phyloP scores from a whole-genome alignment of 2,797 vertebrate genomes.

The Adrianichthys oophorus region DNA sequence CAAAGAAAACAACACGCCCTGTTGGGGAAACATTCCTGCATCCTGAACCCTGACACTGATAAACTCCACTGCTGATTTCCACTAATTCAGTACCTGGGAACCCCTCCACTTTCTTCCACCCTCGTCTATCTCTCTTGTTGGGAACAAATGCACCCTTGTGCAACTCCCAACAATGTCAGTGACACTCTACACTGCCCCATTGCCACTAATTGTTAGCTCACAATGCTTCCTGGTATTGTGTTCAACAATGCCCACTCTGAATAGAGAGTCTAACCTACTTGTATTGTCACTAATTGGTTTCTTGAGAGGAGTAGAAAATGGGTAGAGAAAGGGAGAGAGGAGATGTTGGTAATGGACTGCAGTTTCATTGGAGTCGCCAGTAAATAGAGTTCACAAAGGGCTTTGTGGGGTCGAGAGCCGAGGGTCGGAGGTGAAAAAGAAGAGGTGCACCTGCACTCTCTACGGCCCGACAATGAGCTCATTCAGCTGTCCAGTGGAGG shows the following conservation, averaged over 20 bases:
- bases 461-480: conserved; percentile 69
- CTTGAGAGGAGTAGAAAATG: conserved; percentile 77
- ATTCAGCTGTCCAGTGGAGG: conserved; percentile 65
- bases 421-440: conserved; percentile 77
- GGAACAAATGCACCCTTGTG: conserved; percentile 81
- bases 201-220: conserved; percentile 80
- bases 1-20: conserved; percentile 59
- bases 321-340: conserved; percentile 70
- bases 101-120: conserved; percentile 56
- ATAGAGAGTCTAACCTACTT: conserved; percentile 85
- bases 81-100: conserved; percentile 76
- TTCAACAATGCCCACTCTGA: conserved; percentile 80
- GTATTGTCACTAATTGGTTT: conserved; percentile 85
- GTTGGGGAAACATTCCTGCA: conserved; percentile 53
- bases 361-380: conserved; percentile 72
- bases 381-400: conserved; percentile 79
- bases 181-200: conserved; percentile 82
- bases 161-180: conserved; percentile 80
- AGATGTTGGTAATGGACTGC: conserved; percentile 76
- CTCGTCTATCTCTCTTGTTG: conserved; percentile 67
- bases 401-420: conserved; percentile 76
- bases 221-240: conserved; percentile 83
- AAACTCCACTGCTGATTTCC: conserved; percentile 61
- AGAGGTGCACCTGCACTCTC: conserved; percentile 76
- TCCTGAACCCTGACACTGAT: conserved; percentile 54